Evolutionary conservation across 2,888 invertebrate species (phyloP).

Genomic region (Pharmacophagus antenor): DNA sequence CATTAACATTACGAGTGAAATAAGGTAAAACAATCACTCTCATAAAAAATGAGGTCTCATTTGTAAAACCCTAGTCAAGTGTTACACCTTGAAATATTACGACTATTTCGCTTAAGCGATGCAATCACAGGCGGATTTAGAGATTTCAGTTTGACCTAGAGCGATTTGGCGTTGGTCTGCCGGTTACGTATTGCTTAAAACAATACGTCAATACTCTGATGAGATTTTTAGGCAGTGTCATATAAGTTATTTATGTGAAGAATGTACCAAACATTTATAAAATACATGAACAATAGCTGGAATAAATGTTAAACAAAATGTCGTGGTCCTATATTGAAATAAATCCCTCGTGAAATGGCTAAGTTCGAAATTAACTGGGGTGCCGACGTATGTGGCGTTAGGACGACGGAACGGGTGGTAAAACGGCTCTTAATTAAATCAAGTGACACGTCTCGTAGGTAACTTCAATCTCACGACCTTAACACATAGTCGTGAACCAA

Average conservation of each 20-base stretch:
- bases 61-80: slow-evolving; percentile 64
- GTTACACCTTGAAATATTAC: slow-evolving; percentile 69
- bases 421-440: slow-evolving; percentile 80
- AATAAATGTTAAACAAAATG: slow-evolving; percentile 17
- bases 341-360: slow-evolving; percentile 71
- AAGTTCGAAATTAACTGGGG: slow-evolving; percentile 71
- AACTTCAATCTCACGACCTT: slow-evolving; percentile 79
- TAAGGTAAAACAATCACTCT: slow-evolving; percentile 34
- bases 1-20: background rate
- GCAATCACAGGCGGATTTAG: slow-evolving; percentile 75
- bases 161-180: slow-evolving; percentile 36
- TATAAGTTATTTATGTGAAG: background rate
- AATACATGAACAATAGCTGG: slow-evolving; percentile 7
- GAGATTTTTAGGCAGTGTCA: background rate
- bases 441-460: slow-evolving; percentile 77
- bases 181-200: slow-evolving; percentile 15
- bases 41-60: slow-evolving; percentile 60
- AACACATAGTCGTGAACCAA: slow-evolving; percentile 69
- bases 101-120: slow-evolving; percentile 71
- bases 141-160: slow-evolving; percentile 49
- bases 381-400: slow-evolving; percentile 63
- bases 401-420: slow-evolving; percentile 72
- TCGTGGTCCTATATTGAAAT: slow-evolving; percentile 62
- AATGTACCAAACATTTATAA: slow-evolving; percentile 21
- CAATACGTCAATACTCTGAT: background rate